Conservation (phyloP, 2,888 invertebrate species). For the Sphaerolaimus hirsutus region DNA sequence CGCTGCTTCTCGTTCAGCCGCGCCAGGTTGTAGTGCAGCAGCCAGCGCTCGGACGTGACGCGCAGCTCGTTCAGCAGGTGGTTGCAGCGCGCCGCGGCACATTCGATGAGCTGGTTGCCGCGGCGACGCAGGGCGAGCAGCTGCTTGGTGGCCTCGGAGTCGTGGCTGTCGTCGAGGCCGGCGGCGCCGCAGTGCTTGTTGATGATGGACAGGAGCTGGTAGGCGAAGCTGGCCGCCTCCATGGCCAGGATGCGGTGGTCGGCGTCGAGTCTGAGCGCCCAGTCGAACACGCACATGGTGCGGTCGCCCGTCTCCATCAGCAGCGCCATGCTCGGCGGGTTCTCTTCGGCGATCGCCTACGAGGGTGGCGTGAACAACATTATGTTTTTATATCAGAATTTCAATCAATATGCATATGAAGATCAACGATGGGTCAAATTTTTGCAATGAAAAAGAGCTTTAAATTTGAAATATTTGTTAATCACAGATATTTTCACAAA, state of each 20-base stretch:
- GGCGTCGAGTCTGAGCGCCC: constrained; percentile 49
- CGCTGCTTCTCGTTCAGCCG: constrained; percentile 64
- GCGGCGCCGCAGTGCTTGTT: too few relatives aligned
- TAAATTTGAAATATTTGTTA: too few relatives aligned
- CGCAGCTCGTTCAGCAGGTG: constrained; percentile 17
- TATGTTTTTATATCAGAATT: too few relatives aligned
- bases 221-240: constrained; percentile 69
- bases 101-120: constrained; percentile 1
- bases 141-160: too few relatives aligned
- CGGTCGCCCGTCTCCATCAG: constrained; percentile 24
- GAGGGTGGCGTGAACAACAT: too few relatives aligned
- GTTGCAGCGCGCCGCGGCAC: background rate
- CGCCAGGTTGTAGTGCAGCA: constrained; percentile 78
- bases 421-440: too few relatives aligned
- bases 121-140: constrained; percentile 38
- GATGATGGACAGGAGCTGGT: constrained; percentile 65
- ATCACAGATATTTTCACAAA: too few relatives aligned
- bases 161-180: too few relatives aligned
- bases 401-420: too few relatives aligned
- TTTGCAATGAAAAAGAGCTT: too few relatives aligned
- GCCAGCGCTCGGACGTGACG: constrained; percentile 64
- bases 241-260: constrained; percentile 52
- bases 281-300: constrained; percentile 53
- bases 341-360: too few relatives aligned
- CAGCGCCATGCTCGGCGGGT: constrained; percentile 10